Percentiles rank a stretch among this genome's conserved stretches.
Evolutionary conservation across 2,888 invertebrate species (phyloP).

Genomic region (Chydorus sphaericus): DNA sequence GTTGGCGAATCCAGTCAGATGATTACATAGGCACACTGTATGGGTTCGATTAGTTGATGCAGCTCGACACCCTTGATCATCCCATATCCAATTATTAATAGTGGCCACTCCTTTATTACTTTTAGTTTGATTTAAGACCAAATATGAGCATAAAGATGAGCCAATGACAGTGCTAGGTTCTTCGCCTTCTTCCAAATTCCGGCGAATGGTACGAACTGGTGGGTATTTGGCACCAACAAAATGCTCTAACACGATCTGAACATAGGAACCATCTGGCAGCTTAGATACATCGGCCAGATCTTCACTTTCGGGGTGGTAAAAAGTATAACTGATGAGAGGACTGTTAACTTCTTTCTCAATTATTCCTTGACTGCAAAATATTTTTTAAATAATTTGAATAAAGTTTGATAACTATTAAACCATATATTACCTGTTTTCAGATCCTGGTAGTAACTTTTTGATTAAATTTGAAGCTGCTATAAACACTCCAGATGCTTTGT

Average conservation of each 20-base stretch:
- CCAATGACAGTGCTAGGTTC: slow-evolving; percentile 15
- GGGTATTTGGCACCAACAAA: slow-evolving; percentile 4
- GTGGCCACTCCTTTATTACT: no score
- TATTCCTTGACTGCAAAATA: no score
- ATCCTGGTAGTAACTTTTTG: no score
- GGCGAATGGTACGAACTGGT: slow-evolving; percentile 7
- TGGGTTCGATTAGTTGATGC: slow-evolving; percentile 25
- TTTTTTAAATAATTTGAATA: no score
- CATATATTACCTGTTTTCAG: no score
- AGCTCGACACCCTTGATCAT: slow-evolving; percentile 22
- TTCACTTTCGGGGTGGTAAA: background rate
- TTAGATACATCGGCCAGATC: no score
- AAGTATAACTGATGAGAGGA: slow-evolving; percentile 1
- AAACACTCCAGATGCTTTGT: no score
- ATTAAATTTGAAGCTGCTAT: no score
- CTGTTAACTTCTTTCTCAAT: slow-evolving; percentile 11
- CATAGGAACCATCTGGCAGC: no score
- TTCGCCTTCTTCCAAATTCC: slow-evolving; percentile 15
- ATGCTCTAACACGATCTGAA: slow-evolving; percentile 11
- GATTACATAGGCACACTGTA: slow-evolving; percentile 29
- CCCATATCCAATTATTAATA: slow-evolving; percentile 22
- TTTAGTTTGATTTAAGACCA: background rate
- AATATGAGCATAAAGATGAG: slow-evolving; percentile 8
- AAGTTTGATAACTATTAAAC: no score
- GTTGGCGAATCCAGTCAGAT: slow-evolving; percentile 30